These are phyloP conservation scores for Heloderma charlesbogerti DNA, from an alignment of 2,113 vertebrate genomes.

Conservation along the genomic window DNA sequence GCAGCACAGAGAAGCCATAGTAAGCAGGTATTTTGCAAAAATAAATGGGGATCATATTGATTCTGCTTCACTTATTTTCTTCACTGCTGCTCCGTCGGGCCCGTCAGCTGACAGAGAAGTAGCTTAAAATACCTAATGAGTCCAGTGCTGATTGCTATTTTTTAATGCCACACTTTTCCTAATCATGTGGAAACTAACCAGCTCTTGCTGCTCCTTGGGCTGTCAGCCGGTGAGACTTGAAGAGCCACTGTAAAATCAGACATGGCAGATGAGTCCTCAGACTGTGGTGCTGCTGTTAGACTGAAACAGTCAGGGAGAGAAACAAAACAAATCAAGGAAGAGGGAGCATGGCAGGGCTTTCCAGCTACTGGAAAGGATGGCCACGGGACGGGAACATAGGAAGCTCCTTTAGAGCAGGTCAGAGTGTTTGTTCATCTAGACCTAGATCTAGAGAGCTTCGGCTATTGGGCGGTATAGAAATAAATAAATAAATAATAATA, in stretches of 20 bases:
- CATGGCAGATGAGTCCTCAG: constrained; percentile 12
- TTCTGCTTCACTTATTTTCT: constrained; percentile 11
- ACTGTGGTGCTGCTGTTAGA: not conserved
- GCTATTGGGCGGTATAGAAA: too few relatives aligned
- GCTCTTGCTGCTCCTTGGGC: not conserved
- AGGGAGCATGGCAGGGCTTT: not conserved
- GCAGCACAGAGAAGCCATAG: not conserved
- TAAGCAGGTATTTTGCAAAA: constrained; percentile 19
- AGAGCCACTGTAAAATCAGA: constrained; percentile 15
- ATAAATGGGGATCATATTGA: constrained; percentile 2
- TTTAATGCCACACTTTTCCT: not conserved
- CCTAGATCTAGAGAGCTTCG: too few relatives aligned
- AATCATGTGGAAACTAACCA: constrained; percentile 17
- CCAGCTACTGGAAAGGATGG: not conserved
- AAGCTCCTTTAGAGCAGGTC: not conserved
- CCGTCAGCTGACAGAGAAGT: constrained; percentile 7
- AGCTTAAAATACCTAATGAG: constrained; percentile 15
- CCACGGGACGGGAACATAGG: not conserved
- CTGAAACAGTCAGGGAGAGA: not conserved
- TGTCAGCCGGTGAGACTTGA: not conserved
- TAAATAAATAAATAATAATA: too few relatives aligned
- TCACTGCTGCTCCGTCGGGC: not conserved
- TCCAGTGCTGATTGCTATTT: constrained; percentile 26
- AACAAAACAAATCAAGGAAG: not conserved
- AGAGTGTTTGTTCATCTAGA: too few relatives aligned